Conservation (phyloP, 2,113 vertebrate genomes). For the Isurus oxyrinchus region DNA sequence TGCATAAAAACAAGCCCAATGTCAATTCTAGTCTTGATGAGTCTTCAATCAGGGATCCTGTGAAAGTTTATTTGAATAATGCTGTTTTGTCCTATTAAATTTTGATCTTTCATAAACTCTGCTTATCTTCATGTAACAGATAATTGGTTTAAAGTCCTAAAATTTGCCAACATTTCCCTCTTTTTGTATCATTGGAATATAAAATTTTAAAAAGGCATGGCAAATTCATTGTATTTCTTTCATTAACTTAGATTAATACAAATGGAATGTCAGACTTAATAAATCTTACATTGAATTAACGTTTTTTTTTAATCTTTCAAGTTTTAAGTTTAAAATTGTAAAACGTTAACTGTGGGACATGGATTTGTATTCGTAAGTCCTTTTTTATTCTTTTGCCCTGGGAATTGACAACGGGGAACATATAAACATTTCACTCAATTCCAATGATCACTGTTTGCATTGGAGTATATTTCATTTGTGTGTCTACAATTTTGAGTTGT, state of each 20-base stretch:
- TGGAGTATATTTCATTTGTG: background rate
- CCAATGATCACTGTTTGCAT: background rate
- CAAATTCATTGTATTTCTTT: constrained; percentile 5
- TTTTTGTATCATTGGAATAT: background rate
- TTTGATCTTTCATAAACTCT: background rate
- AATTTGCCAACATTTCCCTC: background rate
- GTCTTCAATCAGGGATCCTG: background rate
- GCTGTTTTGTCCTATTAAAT: background rate
- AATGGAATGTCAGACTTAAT: background rate
- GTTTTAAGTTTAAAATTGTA: background rate
- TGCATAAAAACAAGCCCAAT: background rate
- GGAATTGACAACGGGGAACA: background rate
- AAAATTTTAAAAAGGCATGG: background rate
- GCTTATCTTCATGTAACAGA: background rate
- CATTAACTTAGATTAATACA: background rate
- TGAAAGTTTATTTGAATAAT: background rate
- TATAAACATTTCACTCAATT: background rate
- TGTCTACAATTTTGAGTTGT: background rate
- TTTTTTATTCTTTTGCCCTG: background rate
- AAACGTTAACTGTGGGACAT: background rate
- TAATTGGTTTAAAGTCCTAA: background rate
- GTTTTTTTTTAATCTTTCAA: background rate
- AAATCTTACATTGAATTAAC: background rate
- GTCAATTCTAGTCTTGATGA: background rate
- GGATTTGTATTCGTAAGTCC: background rate